Evolutionary conservation across 2,888 invertebrate genomes (phyloP).

Genomic region (Zonitis immaculata): DNA sequence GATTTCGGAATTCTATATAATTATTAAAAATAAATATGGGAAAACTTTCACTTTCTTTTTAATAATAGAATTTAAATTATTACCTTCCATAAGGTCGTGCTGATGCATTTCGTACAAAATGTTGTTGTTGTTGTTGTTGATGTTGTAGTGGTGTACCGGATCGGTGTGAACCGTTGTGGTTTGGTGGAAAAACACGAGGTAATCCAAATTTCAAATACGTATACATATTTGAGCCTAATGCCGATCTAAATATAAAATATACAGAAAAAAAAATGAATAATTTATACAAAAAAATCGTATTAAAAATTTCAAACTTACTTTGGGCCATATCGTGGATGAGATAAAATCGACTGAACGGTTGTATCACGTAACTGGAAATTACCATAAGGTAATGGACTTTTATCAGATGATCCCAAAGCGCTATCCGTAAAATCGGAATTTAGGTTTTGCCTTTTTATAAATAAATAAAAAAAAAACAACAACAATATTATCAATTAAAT

Average conservation of each 20-base stretch:
- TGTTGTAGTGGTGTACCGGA: constrained; percentile 57
- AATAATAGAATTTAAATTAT: not conserved
- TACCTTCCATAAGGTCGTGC: constrained; percentile 47
- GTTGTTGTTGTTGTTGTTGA: constrained; percentile 32
- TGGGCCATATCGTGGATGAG: constrained; percentile 86
- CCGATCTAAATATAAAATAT: constrained; percentile 57
- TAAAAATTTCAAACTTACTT: constrained; percentile 59
- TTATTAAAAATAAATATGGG: not conserved
- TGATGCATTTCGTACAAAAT: constrained; percentile 43
- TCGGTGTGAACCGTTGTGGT: constrained; percentile 66
- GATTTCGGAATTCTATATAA: constrained; percentile 53
- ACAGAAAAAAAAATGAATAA: constrained; percentile 9
- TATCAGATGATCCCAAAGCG: constrained; percentile 86
- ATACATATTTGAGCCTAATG: constrained; percentile 86
- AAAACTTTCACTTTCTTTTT: not conserved
- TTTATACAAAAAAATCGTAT: not conserved
- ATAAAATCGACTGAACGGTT: constrained; percentile 85
- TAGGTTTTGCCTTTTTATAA: constrained; percentile 72
- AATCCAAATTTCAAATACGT: constrained; percentile 92
- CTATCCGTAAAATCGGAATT: constrained; percentile 95
- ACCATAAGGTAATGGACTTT: constrained; percentile 88
- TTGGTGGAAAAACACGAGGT: constrained; percentile 86
- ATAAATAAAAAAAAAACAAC: not conserved
- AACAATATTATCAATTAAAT: not conserved
- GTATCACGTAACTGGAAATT: constrained; percentile 91